phyloP scores from a whole-genome alignment of 2,113 vertebrate species.

The Scolopax mira region DNA sequence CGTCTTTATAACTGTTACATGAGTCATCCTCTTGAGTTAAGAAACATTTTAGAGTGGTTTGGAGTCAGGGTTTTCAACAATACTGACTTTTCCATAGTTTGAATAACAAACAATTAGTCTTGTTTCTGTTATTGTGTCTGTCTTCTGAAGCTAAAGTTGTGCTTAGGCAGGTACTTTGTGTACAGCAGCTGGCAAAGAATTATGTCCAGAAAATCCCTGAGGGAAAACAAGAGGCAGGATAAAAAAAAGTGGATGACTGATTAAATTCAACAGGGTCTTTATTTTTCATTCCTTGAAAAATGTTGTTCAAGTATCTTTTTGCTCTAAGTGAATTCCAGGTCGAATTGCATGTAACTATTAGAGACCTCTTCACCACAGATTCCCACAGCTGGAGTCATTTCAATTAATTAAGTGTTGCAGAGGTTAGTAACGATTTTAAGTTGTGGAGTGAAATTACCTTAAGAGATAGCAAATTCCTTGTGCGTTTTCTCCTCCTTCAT shows the following conservation, averaged over 20 bases:
- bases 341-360: constrained; percentile 62
- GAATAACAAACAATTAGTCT: not conserved
- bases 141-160: not conserved
- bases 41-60: not conserved
- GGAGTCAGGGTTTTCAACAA: not conserved
- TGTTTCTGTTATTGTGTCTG: not conserved
- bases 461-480: constrained; percentile 51
- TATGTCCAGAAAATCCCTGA: constrained; percentile 7
- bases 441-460: constrained; percentile 68
- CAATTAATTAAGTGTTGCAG: constrained; percentile 76
- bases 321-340: constrained; percentile 75
- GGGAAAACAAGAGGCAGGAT: not conserved
- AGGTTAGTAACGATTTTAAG: constrained; percentile 74
- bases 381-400: constrained; percentile 65
- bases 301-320: constrained; percentile 65
- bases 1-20: not conserved
- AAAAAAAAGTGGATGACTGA: constrained; percentile 36
- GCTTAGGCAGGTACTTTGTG: not conserved
- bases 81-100: not conserved
- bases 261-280: constrained; percentile 63
- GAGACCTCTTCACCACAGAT: constrained; percentile 72
- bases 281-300: constrained; percentile 71
- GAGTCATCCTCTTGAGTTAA: not conserved
- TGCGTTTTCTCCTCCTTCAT: constrained; percentile 59
- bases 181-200: constrained; percentile 13